Conservation (phyloP, 2,888 invertebrate genomes). For the Ormyrus nitidulus region DNA sequence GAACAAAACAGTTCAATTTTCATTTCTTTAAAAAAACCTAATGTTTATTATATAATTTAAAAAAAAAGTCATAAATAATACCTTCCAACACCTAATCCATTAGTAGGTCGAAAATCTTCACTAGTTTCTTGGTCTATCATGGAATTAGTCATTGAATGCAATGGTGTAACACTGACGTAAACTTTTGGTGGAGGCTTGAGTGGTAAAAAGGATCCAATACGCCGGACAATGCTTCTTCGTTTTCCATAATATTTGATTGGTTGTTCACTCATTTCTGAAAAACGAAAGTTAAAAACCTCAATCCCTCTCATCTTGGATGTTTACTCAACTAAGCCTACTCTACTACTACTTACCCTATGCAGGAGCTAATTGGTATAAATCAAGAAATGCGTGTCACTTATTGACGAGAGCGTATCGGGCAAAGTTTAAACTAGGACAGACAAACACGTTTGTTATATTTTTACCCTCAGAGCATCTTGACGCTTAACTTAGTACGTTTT, state of each 20-base stretch:
- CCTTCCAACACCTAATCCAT: conserved; percentile 66
- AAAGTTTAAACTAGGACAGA: conserved; percentile 34
- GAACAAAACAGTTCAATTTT: conserved; percentile 26
- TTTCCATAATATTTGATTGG: conserved; percentile 70
- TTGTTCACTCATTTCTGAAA: conserved; percentile 65
- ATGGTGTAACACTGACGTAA: conserved; percentile 73
- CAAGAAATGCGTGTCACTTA: conserved; percentile 27
- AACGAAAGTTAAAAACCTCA: neutral
- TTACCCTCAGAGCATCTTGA: conserved; percentile 8
- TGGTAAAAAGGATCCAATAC: conserved; percentile 72
- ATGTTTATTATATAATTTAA: conserved; percentile 41
- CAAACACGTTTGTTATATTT: conserved; percentile 10
- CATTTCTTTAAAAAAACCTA: neutral
- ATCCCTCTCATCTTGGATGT: neutral
- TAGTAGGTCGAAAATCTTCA: conserved; percentile 62
- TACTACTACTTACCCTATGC: conserved; percentile 5
- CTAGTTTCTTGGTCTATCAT: conserved; percentile 72
- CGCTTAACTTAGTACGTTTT: neutral
- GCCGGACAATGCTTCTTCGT: conserved; percentile 71
- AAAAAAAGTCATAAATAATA: conserved; percentile 49
- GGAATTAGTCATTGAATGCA: conserved; percentile 74
- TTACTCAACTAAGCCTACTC: neutral
- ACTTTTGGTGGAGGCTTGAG: conserved; percentile 73
- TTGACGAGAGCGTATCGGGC: conserved; percentile 16
- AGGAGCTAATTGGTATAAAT: conserved; percentile 30